These are phyloP conservation scores for Diorhabda elongata DNA, from an alignment of 1,140 invertebrate genomes.

Conservation along the genomic window DNA sequence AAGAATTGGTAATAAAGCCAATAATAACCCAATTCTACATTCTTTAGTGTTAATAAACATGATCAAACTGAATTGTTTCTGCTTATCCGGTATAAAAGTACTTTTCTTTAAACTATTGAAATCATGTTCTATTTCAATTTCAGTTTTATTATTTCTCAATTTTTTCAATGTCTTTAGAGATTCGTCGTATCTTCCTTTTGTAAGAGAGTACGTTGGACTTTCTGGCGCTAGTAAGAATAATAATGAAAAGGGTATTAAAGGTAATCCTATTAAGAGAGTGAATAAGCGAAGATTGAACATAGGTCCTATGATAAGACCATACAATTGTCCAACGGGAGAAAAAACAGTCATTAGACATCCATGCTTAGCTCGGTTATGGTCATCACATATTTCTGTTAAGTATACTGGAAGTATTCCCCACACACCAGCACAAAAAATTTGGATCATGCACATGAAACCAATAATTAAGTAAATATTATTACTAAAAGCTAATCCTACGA, in stretches of 20 bases:
- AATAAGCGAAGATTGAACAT: slow-evolving; percentile 57
- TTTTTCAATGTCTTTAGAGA: slow-evolving; percentile 61
- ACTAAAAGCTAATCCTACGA: slow-evolving; percentile 46
- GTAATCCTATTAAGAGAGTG: slow-evolving; percentile 58
- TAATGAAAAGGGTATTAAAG: slow-evolving; percentile 62
- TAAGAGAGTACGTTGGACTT: slow-evolving; percentile 68
- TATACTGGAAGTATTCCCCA: slow-evolving; percentile 52
- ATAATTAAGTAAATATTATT: slow-evolving; percentile 40
- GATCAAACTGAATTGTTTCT: slow-evolving; percentile 50
- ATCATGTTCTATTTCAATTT: slow-evolving; percentile 58
- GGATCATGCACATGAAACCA: slow-evolving; percentile 47
- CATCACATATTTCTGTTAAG: slow-evolving; percentile 51
- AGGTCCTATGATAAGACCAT: slow-evolving; percentile 57
- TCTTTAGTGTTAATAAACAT: slow-evolving; percentile 56
- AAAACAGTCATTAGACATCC: slow-evolving; percentile 62
- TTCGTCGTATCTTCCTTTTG: slow-evolving; percentile 54
- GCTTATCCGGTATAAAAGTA: slow-evolving; percentile 53
- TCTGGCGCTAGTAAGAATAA: slow-evolving; percentile 76
- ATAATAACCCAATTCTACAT: slow-evolving; percentile 62
- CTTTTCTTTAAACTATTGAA: slow-evolving; percentile 49
- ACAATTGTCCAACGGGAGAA: slow-evolving; percentile 24
- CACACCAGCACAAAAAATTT: slow-evolving; percentile 47
- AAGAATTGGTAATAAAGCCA: slow-evolving; percentile 65
- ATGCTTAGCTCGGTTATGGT: slow-evolving; percentile 32
- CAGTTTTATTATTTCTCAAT: slow-evolving; percentile 57